These are phyloP conservation scores for Drosophila pallidifrons DNA, from an alignment of 1,140 invertebrate species.

Conservation along the genomic window DNA sequence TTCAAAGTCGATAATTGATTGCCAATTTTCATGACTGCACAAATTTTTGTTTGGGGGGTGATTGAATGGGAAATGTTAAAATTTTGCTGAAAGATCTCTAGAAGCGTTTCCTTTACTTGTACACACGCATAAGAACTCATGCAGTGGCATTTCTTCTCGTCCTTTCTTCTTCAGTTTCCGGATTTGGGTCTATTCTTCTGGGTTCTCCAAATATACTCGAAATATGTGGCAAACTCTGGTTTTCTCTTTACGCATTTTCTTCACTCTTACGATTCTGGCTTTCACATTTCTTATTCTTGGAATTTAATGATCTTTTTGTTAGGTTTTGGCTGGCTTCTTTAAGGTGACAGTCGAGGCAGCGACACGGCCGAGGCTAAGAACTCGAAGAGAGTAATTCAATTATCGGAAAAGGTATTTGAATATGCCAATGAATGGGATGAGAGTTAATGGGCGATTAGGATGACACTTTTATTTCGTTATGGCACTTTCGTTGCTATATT, in stretches of 20 bases:
- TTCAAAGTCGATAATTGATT: conserved; percentile 21
- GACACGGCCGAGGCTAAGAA: conserved; percentile 21
- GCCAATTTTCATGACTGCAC: neutral
- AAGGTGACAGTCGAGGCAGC: conserved; percentile 30
- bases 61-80: too few relatives aligned
- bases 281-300: neutral
- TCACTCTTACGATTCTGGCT: neutral
- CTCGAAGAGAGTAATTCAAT: neutral
- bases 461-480: conserved; percentile 23
- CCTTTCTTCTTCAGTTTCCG: too few relatives aligned
- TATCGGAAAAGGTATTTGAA: too few relatives aligned
- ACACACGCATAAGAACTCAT: conserved; percentile 15
- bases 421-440: neutral
- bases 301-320: neutral
- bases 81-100: neutral
- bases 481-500: neutral
- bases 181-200: too few relatives aligned
- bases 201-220: neutral
- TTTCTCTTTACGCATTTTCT: too few relatives aligned
- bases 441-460: conserved; percentile 14
- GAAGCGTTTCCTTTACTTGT: neutral
- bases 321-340: neutral
- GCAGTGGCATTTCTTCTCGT: conserved; percentile 44
- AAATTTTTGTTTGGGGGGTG: conserved; percentile 3
- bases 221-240: neutral